Conservation (phyloP, 2,113 vertebrate species). For the Thomomys bottae region DNA sequence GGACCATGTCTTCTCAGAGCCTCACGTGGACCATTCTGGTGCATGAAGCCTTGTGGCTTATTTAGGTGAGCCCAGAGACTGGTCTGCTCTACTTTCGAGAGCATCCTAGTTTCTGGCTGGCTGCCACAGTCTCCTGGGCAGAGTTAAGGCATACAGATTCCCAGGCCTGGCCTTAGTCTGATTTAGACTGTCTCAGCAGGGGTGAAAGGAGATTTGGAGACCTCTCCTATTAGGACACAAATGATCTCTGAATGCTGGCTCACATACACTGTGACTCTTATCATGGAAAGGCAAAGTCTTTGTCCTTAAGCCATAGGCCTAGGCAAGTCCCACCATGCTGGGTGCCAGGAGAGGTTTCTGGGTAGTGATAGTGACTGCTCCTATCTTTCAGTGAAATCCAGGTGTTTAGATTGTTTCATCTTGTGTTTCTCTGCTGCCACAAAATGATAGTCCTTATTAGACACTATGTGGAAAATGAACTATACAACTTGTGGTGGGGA, state of each 20-base stretch:
- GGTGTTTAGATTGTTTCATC: background rate
- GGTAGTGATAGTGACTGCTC: background rate
- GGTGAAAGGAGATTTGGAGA: background rate
- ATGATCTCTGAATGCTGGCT: background rate
- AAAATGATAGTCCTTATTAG: no score
- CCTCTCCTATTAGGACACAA: background rate
- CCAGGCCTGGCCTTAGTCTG: background rate
- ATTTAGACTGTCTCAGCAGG: background rate
- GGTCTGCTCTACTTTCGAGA: background rate
- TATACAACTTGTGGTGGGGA: no score
- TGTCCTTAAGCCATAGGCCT: background rate
- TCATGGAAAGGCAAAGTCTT: background rate
- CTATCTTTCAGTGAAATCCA: background rate
- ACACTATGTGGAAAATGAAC: no score
- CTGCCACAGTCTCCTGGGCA: background rate
- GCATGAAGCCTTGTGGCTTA: background rate
- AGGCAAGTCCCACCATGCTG: background rate
- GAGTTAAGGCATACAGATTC: background rate
- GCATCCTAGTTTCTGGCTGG: background rate
- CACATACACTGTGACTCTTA: background rate
- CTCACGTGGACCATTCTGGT: background rate
- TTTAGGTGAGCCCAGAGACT: background rate
- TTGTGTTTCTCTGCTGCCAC: background rate
- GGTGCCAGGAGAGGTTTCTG: constrained; percentile 22
- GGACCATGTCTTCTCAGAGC: background rate